Evolutionary conservation across 2,797 vertebrate genomes (phyloP), one percentile per base, ranked within the genome.

Genomic region (Urophycis tenuis): DNA sequence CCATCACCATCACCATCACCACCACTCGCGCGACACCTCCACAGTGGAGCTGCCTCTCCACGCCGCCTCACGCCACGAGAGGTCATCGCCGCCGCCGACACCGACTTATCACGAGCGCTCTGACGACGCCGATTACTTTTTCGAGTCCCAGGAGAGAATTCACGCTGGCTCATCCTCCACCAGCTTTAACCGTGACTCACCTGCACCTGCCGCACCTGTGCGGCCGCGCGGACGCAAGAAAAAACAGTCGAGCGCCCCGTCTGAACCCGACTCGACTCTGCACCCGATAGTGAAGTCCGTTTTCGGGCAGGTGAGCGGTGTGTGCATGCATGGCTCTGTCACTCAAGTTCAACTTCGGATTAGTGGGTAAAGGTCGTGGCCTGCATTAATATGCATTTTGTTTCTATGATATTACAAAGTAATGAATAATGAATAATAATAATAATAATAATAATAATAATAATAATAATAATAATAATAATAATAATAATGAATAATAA

Each of bases 251-350:
- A 22, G 45, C 45, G 4, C 17, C 45, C 17, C 17, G 45, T 92
- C 85, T 2, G 88, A 86, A 81, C 90, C 78, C 1, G 91, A 85
- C 87, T 90, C 84, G 92, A 92, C 81, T 83, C 92, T 93, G 85
- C 94, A 84, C 87, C 94, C 94, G 77, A 96, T 98, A 76, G 95
- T 98, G 77, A 96, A 95, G 91, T 96, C 96, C 30, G 96, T 96
- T 78, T 98, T 90, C 80, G 91, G 91, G 11, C 91, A 92, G 88
- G 91, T 92, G 85, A 84, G 88, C 14, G 10, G 53, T 60, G 1
- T 60, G 53, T 49, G 45, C 19, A 7, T 49, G 45, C 19, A 7
- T 49, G 45, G 22, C 45, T 41, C 10, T 39, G 41, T 45, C 45
- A 49, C 45, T 49, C 1, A 19, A 49, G 17, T 49, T 19, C 45